Evolutionary conservation across 2,888 invertebrate genomes (phyloP), one percentile per base, ranked within the genome.

Genomic region (Penaeus monodon): DNA sequence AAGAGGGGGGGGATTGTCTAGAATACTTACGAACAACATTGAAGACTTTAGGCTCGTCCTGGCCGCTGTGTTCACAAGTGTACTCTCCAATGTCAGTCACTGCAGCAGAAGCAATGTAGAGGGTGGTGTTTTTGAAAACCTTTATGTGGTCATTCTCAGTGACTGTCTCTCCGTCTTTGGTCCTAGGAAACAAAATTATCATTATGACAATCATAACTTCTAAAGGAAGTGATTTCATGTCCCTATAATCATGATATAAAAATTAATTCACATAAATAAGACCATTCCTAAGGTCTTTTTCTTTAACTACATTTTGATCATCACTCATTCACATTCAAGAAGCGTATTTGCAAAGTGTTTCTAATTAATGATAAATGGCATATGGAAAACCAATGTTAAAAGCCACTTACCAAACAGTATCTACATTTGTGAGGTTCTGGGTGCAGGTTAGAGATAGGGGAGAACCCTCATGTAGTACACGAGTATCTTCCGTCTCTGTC

Each of bases 11-110:
- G 38, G 24, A 29, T 74, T 22, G 24, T 63, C 73, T 38, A 4
- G 17, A 2, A 33, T 22, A 83, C 88, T 88, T 81, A 88, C 88
- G 84, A 33, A 86, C 81, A 63, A 88, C 84, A 76, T 73, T 63
- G 70, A 88, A 77, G n/a, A 76, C 68, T n/a, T 74, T 86, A 64
- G 68, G 49, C 66, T 79, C 84, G 22, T 29, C n/a, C 20, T 24
- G 29, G 29, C 29, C 27, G n/a, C 20, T 17, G 66, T 68, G 33
- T 49, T 29, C 24, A 57, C 88, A 88, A 10, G 83, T 84, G 64
- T 86, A 88, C 20, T 86, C 78, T 33, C 88, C 88, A 24, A 78
- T 64, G 38, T 88, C 88, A 12, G 7, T 24, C 33, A 70, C 44
- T 29, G n/a, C 24, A 12, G 84, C 49, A 20, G 81, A 65, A 12